Evolutionary conservation across 1,140 invertebrate genomes (phyloP).

Genomic region (Heliconius nattereri): DNA sequence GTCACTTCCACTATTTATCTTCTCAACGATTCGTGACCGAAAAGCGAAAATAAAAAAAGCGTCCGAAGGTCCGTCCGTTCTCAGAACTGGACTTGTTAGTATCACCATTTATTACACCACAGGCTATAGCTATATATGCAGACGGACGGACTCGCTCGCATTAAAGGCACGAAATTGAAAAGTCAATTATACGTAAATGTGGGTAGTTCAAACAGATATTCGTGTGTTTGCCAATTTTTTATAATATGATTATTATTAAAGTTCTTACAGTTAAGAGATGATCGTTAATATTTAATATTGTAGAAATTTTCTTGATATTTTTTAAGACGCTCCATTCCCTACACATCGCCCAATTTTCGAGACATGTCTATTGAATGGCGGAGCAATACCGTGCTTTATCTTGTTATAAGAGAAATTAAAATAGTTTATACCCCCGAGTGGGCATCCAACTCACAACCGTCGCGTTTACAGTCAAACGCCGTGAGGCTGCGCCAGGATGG

Average conservation of each 20-base stretch:
- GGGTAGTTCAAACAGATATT: conserved; percentile 22
- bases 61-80: conserved; percentile 58
- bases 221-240: not conserved
- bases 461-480: no score
- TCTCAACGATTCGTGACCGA: conserved; percentile 71
- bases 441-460: no score
- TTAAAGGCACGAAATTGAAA: conserved; percentile 63
- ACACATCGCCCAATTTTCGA: no score
- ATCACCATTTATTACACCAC: conserved; percentile 75
- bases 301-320: not conserved
- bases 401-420: no score
- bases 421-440: no score
- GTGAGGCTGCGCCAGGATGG: no score
- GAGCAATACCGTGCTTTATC: no score
- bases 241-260: not conserved
- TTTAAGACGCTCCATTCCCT: not conserved
- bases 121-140: conserved; percentile 44
- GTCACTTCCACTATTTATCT: conserved; percentile 74
- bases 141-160: conserved; percentile 26
- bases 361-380: no score
- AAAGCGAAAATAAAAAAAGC: conserved; percentile 62
- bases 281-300: not conserved
- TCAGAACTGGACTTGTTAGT: conserved; percentile 73
- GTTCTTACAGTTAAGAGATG: not conserved
- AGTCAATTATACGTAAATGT: conserved; percentile 54